A percentile compares a stretch with the other conserved stretches of the same genome.
These are phyloP conservation scores for Indicator indicator DNA, from an alignment of 2,113 vertebrate genomes.

Conservation along the genomic window DNA sequence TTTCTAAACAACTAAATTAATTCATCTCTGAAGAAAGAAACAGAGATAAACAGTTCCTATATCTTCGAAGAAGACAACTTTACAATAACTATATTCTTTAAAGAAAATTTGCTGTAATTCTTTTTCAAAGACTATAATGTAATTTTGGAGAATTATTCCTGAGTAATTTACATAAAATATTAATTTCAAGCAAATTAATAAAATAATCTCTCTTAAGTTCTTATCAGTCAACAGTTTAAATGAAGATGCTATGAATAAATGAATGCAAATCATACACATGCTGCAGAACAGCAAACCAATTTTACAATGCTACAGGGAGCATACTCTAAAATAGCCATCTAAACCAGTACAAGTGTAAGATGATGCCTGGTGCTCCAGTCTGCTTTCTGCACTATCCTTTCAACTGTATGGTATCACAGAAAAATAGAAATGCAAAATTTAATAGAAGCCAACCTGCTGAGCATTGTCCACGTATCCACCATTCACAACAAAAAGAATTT, in stretches of 20 bases:
- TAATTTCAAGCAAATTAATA: constrained; percentile 33
- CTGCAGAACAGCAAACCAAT: background rate
- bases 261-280: background rate
- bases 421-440: background rate
- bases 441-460: background rate
- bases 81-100: constrained; percentile 37
- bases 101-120: background rate
- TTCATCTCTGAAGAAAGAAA: constrained; percentile 48
- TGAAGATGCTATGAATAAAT: constrained; percentile 1
- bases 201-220: background rate
- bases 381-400: background rate
- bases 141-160: constrained; percentile 25
- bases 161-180: constrained; percentile 31
- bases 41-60: constrained; percentile 50
- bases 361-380: background rate
- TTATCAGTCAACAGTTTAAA: constrained; percentile 16
- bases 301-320: background rate
- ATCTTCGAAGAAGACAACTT: constrained; percentile 56
- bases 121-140: constrained; percentile 18
- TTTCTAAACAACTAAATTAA: constrained; percentile 49
- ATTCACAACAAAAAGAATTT: background rate
- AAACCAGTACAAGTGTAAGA: background rate
- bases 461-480: background rate
- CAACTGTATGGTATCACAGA: background rate
- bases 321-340: background rate